Base-by-base conservation (phyloP, 1,140 invertebrate species). In the Dendrolimus punctatus region DNA sequence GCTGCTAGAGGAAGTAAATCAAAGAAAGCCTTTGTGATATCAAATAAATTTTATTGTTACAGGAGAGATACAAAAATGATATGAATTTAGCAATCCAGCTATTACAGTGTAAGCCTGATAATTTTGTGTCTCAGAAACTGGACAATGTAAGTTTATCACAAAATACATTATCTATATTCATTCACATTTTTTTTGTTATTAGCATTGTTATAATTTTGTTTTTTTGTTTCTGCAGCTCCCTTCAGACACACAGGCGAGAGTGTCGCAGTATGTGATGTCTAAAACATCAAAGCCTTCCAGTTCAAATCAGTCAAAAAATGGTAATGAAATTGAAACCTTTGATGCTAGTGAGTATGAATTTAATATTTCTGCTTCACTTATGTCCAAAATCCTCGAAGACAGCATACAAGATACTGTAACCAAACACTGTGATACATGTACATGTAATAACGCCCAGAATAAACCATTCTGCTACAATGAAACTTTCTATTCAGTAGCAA, bases 11-110 rank as follows among this genome's bases (percentile, higher is more conserved):
- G 23, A 23, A 23, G 23, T 23, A 3, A 23, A 23, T 23, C 23
- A 23, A 23, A 23, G 23, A 23, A 23, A 23, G 23, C 23, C 23
- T 23, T 23, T 23, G 23, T 23, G 23, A 23, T 23, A 49, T 41
- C 23, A 50, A 50, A 9, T 50, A 10, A 41, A 10, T 42, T 41
- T 62, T 56, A 58, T 65, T 74, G 75, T 90, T 89, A 39, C 88
- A 98, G 96, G 96, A 98, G 76, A 91, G 95, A 67, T 98, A 97
- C 85, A 93, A 96, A 87, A 96, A 94, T 84, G 97, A 99, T 85
- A 96, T 98, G 70, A 96, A 95, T 84, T 87, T 98, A 80, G 96
- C 96, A 49, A 96, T 98, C 62, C 96, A 98, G 87, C 88, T 98
- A 60, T 87, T 99, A 37, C 97, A 98, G 74, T 98, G 96, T 81